Evolutionary conservation across 2,113 vertebrate species (phyloP), one percentile per base, ranked within the genome.

Genomic region (Rhinoptilus africanus): DNA sequence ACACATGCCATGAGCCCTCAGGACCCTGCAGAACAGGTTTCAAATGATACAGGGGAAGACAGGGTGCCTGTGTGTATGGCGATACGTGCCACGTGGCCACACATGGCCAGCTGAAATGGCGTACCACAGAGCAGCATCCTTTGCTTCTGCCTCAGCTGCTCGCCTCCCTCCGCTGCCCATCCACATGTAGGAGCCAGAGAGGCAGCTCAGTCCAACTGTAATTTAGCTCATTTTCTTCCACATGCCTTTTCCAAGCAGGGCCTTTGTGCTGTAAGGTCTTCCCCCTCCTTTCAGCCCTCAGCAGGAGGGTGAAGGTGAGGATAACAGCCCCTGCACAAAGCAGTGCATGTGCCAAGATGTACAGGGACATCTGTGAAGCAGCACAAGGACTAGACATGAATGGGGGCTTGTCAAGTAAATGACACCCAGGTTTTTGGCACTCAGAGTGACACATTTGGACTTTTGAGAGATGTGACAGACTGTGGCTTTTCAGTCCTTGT

Each of bases 401-500:
- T 50, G 66, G 91, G 48, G 62, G 91, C 45, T 85, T 64, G 57
- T 92, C 84, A 76, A 79, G 67, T 76, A 91, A 93, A 93, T 85
- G 76, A 85, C 57, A 79, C 35, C 3, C 92, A 82, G 56, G 32
- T 69, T 97, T 97, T 89, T 93, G 91, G 77, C 92, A 93, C 48
- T 59, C 18, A 14, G 32, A 88, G 35, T 82, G 77, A 89, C 73
- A 62, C 32, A 86, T 94, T 85, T 94, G 94, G 77, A 95, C 94
- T 93, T 91, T 14, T 80, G 39, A 82, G 48, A 82, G 53, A 73
- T 4, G 3, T 75, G 88, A 91, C 43, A 95, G 69, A 75, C 90
- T 92, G 83, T 87, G 76, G 66, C 45, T 92, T 95, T 96, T 91
- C 79, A 85, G 68, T 84, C 89, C 76, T 88, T 89, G 21, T 91